Evolutionary conservation across 2,797 vertebrate genomes (phyloP), one percentile per base, ranked within the genome.

Genomic region (Gymnoscopelus microlampas): DNA sequence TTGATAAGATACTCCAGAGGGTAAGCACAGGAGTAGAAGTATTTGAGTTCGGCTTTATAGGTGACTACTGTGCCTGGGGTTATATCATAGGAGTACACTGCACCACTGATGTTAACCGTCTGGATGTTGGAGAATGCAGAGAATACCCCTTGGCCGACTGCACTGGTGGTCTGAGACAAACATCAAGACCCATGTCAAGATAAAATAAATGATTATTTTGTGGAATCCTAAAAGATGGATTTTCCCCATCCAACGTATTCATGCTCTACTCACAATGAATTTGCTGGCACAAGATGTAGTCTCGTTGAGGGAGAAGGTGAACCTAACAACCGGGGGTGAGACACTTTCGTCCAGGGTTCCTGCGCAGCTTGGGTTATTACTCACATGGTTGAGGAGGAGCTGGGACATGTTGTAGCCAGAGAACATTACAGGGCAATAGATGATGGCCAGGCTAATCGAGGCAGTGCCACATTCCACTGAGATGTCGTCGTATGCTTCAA

Each of bases 1-100:
- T 94, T 93, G 75, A 93, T 80, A 61, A 94, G 71, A 74, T 94
- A 93, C 76, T 93, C 88, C 81, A 94, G 72, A 48, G 93, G 90
- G 82, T 94, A 94, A 49, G 83, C 60, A 54, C 93, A 94, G 29
- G 92, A 94, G 75, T 92, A 94, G 47, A 73, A 87, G 73, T 94
- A 94, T 55, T 89, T 88, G 39, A 94, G 81, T 53, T 92, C 89
- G 14, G 90, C 53, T 0, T 87, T 93, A 57, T 93, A 92, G 3
- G 91, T 93, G 50, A 94, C 85, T 0, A 94, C 85, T 0, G 84
- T 70, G 5, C 91, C 88, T 0, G 70, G 54, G 19, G 81, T 83
- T 10, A 78, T 76, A 59, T 94, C 92, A 23, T 75, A 48, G 5
- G 93, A 91, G 35, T 35, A 76, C 60, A 94, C 86, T 23, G 85